Evolutionary conservation across 64 coral and sea anemone species (phyloP).

Genomic region (Platygyra sinensis): DNA sequence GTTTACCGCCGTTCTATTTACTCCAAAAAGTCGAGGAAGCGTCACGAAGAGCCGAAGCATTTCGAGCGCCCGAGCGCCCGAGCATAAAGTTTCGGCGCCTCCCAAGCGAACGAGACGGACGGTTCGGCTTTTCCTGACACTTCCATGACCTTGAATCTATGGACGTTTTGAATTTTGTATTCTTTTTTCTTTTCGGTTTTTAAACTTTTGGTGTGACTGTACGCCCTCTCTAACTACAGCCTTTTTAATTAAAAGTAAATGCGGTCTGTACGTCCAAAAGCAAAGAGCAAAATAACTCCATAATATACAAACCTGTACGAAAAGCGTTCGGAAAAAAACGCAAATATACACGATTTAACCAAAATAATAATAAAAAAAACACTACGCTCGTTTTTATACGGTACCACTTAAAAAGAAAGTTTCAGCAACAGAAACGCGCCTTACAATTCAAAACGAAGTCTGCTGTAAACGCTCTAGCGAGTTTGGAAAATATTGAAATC

Average conservation of each 20-base stretch:
- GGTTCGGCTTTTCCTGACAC: background rate
- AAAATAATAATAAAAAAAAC: background rate
- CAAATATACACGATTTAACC: background rate
- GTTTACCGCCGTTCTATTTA: background rate
- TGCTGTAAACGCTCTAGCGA: too few relatives aligned
- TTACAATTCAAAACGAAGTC: too few relatives aligned
- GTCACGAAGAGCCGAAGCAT: background rate
- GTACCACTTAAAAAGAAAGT: background rate
- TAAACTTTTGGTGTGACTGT: background rate
- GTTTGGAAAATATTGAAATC: too few relatives aligned
- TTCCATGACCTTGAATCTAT: background rate
- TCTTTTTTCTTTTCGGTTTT: background rate
- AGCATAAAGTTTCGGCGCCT: background rate
- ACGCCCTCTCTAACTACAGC: slow-evolving; percentile 24
- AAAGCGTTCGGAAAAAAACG: slow-evolving; percentile 26
- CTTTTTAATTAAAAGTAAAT: background rate
- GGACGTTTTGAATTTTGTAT: background rate
- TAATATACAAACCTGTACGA: slow-evolving; percentile 12
- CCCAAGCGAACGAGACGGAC: background rate
- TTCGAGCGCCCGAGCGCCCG: too few relatives aligned
- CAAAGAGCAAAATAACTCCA: background rate
- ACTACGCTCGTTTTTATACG: background rate
- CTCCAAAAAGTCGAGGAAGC: background rate
- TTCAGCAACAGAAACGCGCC: background rate
- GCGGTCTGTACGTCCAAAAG: slow-evolving; percentile 1